These are phyloP conservation scores for Sesamia nonagrioides DNA, from an alignment of 1,140 invertebrate species.

Conservation along the genomic window DNA sequence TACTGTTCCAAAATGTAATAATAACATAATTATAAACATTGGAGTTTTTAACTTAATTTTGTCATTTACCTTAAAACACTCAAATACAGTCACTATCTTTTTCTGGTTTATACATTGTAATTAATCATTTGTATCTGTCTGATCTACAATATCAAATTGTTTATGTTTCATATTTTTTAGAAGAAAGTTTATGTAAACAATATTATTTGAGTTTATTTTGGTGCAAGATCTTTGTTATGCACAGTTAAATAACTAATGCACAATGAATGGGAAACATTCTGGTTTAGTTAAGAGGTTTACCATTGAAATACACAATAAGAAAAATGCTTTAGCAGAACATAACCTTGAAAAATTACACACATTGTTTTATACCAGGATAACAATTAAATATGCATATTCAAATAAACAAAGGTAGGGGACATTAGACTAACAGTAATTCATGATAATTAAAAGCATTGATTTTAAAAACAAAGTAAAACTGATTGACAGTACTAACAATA, in stretches of 20 bases:
- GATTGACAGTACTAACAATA: neutral
- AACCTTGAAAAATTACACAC: conserved; percentile 5
- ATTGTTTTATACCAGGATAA: conserved; percentile 4
- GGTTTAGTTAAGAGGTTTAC: neutral
- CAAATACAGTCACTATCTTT: neutral
- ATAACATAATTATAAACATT: neutral
- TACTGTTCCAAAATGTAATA: neutral
- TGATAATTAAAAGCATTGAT: conserved; percentile 33
- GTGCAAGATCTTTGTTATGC: neutral
- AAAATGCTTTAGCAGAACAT: neutral
- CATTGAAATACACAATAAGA: neutral
- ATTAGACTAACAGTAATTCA: conserved; percentile 16
- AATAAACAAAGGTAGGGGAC: conserved; percentile 21
- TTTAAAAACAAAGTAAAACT: neutral
- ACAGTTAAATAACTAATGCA: neutral
- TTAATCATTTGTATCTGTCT: neutral
- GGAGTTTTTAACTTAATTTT: neutral
- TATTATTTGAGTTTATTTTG: neutral
- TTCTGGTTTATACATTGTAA: neutral
- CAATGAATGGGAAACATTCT: neutral
- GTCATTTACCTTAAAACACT: neutral
- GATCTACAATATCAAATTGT: neutral
- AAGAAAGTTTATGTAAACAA: neutral
- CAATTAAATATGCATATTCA: conserved; percentile 1
- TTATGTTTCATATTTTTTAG: neutral